These are phyloP conservation scores for Lasioglossum lativentre DNA, from an alignment of 2,888 invertebrate species.

Conservation along the genomic window DNA sequence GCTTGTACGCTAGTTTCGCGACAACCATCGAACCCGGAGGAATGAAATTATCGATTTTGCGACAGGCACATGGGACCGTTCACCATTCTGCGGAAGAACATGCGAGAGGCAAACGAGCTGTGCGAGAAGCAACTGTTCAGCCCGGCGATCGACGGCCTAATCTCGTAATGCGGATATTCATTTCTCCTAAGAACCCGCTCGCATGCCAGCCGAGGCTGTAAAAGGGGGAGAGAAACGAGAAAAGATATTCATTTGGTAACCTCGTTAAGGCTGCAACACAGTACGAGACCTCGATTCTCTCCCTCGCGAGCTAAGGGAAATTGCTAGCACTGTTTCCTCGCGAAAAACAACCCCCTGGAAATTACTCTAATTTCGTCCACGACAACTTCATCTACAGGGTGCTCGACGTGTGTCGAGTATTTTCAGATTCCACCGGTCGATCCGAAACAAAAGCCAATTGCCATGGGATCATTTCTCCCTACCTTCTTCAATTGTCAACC, in stretches of 20 bases:
- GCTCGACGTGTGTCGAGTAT: neutral
- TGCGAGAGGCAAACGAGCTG: slow-evolving; percentile 76
- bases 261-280: slow-evolving; percentile 30
- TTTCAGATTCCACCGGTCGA: neutral
- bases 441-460: neutral
- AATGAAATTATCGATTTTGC: slow-evolving; percentile 26
- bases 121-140: slow-evolving; percentile 79
- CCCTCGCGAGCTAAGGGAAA: slow-evolving; percentile 5
- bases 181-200: slow-evolving; percentile 11
- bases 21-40: neutral
- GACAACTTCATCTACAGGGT: slow-evolving; percentile 38
- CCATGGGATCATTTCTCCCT: neutral
- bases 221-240: neutral
- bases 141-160: slow-evolving; percentile 68
- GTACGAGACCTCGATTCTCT: slow-evolving; percentile 24
- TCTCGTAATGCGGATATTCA: slow-evolving; percentile 71
- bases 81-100: slow-evolving; percentile 74
- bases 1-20: neutral
- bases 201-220: neutral
- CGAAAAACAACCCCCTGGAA: slow-evolving; percentile 13
- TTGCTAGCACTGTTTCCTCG: neutral
- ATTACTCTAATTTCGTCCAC: slow-evolving; percentile 44
- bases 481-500: neutral
- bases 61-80: slow-evolving; percentile 76
- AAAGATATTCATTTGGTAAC: slow-evolving; percentile 38